Conservation (phyloP, 2,113 vertebrate species). For the Danio rerio region GRCz12tu NC_133184.1:36480501-36481000, state of each 20-base stretch:
- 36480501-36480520: no score
- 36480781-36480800: slow-evolving; percentile 67
- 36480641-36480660: no score
- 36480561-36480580: no score
- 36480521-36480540: not conserved
- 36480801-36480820: slow-evolving; percentile 64
- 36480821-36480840: slow-evolving; percentile 72
- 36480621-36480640: no score
- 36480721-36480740: slow-evolving; percentile 7
- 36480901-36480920: slow-evolving; percentile 78
- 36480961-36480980: slow-evolving; percentile 79
- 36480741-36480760: not conserved
- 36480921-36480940: slow-evolving; percentile 64
- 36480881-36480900: slow-evolving; percentile 80
- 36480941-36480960: slow-evolving; percentile 79
- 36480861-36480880: slow-evolving; percentile 79
- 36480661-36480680: not conserved
- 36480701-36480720: not conserved
- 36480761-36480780: slow-evolving; percentile 48
- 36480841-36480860: slow-evolving; percentile 76
- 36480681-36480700: not conserved
- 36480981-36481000: slow-evolving; percentile 82
- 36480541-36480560: no score
- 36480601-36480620: no score
- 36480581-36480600: no score